Conservation (phyloP, 2,797 vertebrate species). For the Kryptolebias ocellatus region DNA sequence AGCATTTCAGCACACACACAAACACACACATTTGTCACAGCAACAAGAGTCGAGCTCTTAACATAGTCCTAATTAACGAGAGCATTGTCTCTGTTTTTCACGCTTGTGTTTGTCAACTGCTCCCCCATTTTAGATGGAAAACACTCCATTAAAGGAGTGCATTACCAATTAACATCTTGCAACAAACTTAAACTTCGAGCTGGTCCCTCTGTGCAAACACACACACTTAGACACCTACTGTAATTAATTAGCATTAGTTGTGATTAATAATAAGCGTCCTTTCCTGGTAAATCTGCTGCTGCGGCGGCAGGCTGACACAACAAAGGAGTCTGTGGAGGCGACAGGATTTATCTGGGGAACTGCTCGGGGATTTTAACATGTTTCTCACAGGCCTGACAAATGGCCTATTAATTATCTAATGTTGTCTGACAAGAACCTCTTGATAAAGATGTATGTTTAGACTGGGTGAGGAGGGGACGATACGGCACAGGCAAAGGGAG, state of each 20-base stretch:
- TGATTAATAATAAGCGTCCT: conserved; percentile 96
- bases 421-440: conserved; percentile 99
- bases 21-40: neutral
- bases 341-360: conserved; percentile 96
- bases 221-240: conserved; percentile 70
- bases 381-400: conserved; percentile 99
- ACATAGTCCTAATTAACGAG: conserved; percentile 78
- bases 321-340: conserved; percentile 87
- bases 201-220: conserved; percentile 76
- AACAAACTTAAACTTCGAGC: conserved; percentile 86
- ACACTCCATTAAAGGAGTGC: conserved; percentile 84
- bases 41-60: conserved; percentile 59
- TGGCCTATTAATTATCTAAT: conserved; percentile 99
- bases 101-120: conserved; percentile 71
- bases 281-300: conserved; percentile 93
- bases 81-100: conserved; percentile 72
- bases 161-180: conserved; percentile 91
- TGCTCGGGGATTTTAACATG: conserved; percentile 95
- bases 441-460: conserved; percentile 99
- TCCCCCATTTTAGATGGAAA: conserved; percentile 75
- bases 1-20: conserved; percentile 14
- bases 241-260: conserved; percentile 99
- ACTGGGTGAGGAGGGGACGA: conserved; percentile 72
- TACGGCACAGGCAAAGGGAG: conserved; percentile 46
- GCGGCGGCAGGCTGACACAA: conserved; percentile 87